Conservation (phyloP, 2,797 vertebrate genomes). For the Catamblyrhynchus diadema region DNA sequence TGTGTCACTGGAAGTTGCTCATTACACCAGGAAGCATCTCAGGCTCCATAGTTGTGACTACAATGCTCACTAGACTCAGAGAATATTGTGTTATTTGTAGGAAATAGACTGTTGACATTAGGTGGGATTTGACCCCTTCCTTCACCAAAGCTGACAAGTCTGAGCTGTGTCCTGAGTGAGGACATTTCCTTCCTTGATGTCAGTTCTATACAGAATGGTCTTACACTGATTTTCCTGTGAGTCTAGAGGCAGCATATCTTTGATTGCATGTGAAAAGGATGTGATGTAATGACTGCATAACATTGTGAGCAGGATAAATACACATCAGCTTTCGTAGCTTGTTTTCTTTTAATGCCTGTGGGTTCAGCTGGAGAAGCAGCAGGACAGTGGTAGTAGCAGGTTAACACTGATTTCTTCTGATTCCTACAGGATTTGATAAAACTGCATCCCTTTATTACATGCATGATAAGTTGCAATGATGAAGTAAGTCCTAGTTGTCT, state of each 20-base stretch:
- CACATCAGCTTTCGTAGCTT: not conserved
- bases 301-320: not conserved
- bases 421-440: not conserved
- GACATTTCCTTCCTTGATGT: slow-evolving; percentile 14
- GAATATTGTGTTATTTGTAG: not conserved
- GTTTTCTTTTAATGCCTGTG: not conserved
- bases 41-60: not conserved
- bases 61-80: not conserved
- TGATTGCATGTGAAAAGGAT: not conserved
- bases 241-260: not conserved
- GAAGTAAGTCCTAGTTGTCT: not conserved
- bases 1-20: not conserved
- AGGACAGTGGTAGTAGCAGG: not conserved
- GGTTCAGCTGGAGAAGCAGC: not conserved
- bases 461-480: not conserved
- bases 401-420: not conserved
- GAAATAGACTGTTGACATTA: not conserved
- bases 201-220: slow-evolving; percentile 1
- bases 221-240: slow-evolving; percentile 13
- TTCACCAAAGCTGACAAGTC: not conserved
- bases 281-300: not conserved
- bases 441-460: not conserved
- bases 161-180: not conserved
- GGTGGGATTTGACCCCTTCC: not conserved
- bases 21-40: not conserved